Conservation (phyloP, 2,888 invertebrate species). For the Cancer borealis region DNA sequence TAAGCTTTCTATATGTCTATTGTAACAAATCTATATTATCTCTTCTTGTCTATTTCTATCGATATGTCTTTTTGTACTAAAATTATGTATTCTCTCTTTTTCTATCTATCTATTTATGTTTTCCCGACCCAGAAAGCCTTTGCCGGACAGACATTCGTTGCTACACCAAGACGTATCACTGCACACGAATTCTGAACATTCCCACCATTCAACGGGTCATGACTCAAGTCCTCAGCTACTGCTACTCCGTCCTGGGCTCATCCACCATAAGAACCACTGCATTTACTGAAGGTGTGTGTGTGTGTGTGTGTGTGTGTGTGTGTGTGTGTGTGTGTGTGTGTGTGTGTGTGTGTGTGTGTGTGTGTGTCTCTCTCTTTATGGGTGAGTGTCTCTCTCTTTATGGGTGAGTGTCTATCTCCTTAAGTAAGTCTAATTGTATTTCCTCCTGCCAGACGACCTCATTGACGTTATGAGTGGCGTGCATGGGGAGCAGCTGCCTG, state of each 20-base stretch:
- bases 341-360: neutral
- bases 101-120: neutral
- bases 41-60: neutral
- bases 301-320: neutral
- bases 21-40: neutral
- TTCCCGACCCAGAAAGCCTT: neutral
- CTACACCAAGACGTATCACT: conserved; percentile 53
- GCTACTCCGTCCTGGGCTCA: conserved; percentile 56
- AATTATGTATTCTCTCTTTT: no score
- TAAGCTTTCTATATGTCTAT: no score
- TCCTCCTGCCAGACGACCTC: conserved; percentile 53
- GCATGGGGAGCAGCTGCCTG: conserved; percentile 58
- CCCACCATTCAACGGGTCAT: conserved; percentile 18
- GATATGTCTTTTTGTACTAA: neutral
- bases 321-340: conserved; percentile 14
- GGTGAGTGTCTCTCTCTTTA: neutral
- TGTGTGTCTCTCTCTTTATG: neutral
- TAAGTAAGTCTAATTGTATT: neutral
- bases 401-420: neutral
- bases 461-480: conserved; percentile 49
- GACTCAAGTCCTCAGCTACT: conserved; percentile 31
- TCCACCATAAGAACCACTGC: conserved; percentile 28
- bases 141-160: conserved; percentile 52
- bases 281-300: conserved; percentile 11
- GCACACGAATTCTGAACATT: conserved; percentile 51